Evolutionary conservation across 2,797 vertebrate genomes (phyloP).

Genomic region (Choloepus didactylus): DNA sequence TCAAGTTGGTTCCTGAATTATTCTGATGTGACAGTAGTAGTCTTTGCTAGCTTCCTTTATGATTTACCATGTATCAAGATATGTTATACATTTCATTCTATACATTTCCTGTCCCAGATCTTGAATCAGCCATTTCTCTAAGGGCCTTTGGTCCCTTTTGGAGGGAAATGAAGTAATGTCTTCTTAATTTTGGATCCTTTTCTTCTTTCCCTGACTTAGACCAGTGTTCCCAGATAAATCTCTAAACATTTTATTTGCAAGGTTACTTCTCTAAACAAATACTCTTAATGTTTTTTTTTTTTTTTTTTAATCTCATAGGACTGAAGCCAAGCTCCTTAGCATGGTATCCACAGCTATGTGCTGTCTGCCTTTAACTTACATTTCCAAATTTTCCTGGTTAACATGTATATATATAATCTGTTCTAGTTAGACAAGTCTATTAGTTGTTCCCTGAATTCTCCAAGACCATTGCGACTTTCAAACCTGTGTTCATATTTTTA

Average conservation of each 20-base stretch:
- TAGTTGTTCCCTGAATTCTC: background rate
- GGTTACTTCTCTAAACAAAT: background rate
- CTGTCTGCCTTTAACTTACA: background rate
- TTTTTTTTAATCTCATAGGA: background rate
- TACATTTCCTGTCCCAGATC: background rate
- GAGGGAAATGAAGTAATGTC: background rate
- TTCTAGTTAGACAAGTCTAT: background rate
- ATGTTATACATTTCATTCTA: background rate
- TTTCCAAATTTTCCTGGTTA: background rate
- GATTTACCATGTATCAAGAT: background rate
- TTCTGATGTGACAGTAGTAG: background rate
- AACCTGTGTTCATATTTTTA: background rate
- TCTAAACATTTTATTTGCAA: background rate
- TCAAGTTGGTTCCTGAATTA: background rate
- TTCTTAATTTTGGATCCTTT: background rate
- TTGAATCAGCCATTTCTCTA: background rate
- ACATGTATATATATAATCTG: background rate
- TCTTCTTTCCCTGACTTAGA: background rate
- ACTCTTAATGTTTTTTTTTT: background rate
- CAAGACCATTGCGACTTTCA: background rate
- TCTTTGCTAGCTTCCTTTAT: background rate
- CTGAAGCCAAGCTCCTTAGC: background rate
- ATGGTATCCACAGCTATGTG: background rate
- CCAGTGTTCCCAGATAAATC: background rate
- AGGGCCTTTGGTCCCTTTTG: background rate